A percentile compares a stretch with the other conserved stretches of the same genome.
These are phyloP conservation scores for Amphipoea oculea DNA, from an alignment of 2,888 invertebrate species.

Conservation along the genomic window DNA sequence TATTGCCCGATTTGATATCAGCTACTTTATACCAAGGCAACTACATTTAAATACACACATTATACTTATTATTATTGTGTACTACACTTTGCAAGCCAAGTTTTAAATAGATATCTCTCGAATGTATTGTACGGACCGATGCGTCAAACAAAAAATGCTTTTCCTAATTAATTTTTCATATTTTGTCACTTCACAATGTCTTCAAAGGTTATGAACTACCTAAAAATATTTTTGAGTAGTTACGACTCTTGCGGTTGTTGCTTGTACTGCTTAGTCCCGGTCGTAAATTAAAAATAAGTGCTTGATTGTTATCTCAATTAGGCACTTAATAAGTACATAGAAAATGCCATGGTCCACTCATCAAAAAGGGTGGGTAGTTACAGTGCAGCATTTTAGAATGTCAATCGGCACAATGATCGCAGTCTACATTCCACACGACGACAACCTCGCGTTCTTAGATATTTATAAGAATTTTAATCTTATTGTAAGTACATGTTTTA, in stretches of 20 bases:
- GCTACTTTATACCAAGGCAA: conserved; percentile 31
- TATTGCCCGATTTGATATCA: conserved; percentile 51
- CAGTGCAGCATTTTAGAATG: conserved; percentile 4
- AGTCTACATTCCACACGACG: not conserved
- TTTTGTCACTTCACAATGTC: no score
- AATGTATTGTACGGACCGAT: not conserved
- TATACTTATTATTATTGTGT: not conserved
- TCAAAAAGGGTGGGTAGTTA: not conserved
- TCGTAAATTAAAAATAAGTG: no score
- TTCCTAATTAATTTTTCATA: not conserved
- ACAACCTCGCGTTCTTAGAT: conserved; percentile 1
- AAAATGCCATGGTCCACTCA: not conserved
- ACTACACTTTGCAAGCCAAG: not conserved
- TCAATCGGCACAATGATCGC: conserved; percentile 11
- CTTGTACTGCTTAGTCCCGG: not conserved
- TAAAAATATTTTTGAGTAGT: no score
- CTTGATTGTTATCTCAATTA: not conserved
- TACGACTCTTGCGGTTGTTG: not conserved
- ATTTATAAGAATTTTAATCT: conserved; percentile 30
- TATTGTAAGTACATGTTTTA: conserved; percentile 11
- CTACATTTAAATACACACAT: not conserved
- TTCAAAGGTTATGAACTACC: not conserved
- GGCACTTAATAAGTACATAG: not conserved
- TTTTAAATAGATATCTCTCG: conserved; percentile 4
- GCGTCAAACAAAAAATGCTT: not conserved